These are phyloP conservation scores for Amiota communis DNA, from an alignment of 2,888 invertebrate genomes.

Conservation along the genomic window DNA sequence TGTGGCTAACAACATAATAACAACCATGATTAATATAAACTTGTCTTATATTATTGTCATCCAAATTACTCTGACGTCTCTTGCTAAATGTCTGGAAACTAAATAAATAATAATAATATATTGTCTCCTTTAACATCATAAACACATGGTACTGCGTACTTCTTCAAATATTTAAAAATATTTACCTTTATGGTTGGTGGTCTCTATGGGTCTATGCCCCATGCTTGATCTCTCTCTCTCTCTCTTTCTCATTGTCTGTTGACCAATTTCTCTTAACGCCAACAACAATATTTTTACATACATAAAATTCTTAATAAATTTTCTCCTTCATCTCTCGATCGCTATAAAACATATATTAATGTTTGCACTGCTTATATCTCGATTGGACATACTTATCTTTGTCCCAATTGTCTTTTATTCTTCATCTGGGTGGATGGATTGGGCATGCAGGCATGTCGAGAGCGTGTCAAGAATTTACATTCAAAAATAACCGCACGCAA, in stretches of 20 bases:
- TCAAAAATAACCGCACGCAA: conserved; percentile 89
- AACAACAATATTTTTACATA: neutral
- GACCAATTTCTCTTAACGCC: conserved; percentile 47
- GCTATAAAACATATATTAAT: conserved; percentile 25
- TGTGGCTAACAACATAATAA: conserved; percentile 16
- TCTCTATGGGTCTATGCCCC: neutral
- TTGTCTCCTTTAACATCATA: neutral
- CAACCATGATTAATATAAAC: too few relatives aligned
- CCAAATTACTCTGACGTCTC: too few relatives aligned
- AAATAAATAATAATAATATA: too few relatives aligned
- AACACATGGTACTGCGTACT: conserved; percentile 63
- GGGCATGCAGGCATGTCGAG: conserved; percentile 82
- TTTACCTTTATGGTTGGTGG: neutral
- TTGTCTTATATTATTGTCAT: too few relatives aligned
- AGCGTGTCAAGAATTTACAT: conserved; percentile 88
- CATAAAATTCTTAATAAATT: conserved; percentile 34
- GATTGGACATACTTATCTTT: neutral
- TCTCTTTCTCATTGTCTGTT: conserved; percentile 23
- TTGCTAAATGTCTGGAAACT: too few relatives aligned
- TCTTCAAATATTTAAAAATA: conserved; percentile 38
- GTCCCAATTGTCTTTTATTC: neutral
- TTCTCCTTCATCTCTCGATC: neutral
- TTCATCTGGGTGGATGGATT: neutral
- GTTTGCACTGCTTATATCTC: conserved; percentile 31
- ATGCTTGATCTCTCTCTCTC: conserved; percentile 2